Percentiles rank a stretch among this genome's conserved stretches.
phyloP scores from a whole-genome alignment of 2,888 invertebrate species.

The Rhodophaea formosa region DNA sequence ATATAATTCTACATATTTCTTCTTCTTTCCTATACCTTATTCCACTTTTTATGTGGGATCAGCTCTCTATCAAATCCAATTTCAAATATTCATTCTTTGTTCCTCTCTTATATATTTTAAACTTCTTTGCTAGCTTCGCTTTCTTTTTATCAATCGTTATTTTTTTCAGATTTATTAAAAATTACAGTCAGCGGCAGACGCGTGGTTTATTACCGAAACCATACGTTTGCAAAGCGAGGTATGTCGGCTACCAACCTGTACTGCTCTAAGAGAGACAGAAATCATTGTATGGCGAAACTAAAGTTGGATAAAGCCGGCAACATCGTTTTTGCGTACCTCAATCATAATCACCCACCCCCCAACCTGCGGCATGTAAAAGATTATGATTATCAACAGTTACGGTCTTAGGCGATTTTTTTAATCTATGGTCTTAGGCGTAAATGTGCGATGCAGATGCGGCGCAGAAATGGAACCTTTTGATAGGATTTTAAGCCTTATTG shows the following conservation, averaged over 20 bases:
- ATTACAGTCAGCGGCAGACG: not conserved
- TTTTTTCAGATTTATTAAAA: not conserved
- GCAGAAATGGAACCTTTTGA: too few relatives aligned
- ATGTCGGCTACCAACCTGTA: conserved; percentile 10
- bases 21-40: too few relatives aligned
- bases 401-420: not conserved
- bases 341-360: conserved; percentile 32
- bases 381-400: not conserved
- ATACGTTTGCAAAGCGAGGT: conserved; percentile 24
- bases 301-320: conserved; percentile 23
- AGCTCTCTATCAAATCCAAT: too few relatives aligned
- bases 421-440: too few relatives aligned
- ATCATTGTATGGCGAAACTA: conserved; percentile 16
- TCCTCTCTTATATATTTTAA: not conserved
- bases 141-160: not conserved
- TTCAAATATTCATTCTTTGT: too few relatives aligned
- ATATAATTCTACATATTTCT: too few relatives aligned
- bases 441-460: too few relatives aligned
- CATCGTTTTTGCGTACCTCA: conserved; percentile 22
- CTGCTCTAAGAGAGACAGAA: conserved; percentile 17
- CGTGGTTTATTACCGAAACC: conserved; percentile 22
- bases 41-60: too few relatives aligned
- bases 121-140: not conserved
- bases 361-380: not conserved
- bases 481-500: too few relatives aligned